phyloP scores from a whole-genome alignment of 2,888 invertebrate genomes.

The Caenorhabditis macrosperma region DNA sequence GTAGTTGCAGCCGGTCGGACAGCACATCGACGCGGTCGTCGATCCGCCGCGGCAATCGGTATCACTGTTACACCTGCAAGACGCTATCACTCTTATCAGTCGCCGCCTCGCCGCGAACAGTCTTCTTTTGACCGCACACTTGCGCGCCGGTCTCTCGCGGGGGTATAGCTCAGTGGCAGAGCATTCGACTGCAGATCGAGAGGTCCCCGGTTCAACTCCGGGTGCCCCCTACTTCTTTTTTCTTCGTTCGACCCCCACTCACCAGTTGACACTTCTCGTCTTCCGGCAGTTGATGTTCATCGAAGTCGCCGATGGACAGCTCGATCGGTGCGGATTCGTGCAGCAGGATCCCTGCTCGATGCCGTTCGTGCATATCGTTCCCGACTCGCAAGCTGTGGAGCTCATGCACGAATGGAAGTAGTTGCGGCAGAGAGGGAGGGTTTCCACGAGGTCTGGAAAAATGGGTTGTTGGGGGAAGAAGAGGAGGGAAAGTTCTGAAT shows the following conservation, averaged over 20 bases:
- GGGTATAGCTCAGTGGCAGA: conserved; percentile 73
- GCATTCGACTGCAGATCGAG: conserved; percentile 80
- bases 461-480: too few relatives aligned
- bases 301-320: conserved; percentile 63
- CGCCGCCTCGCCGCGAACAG: neutral
- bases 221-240: conserved; percentile 72
- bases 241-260: too few relatives aligned
- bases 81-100: conserved; percentile 7
- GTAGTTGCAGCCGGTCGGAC: conserved; percentile 71
- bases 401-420: conserved; percentile 71
- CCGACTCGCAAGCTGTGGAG: conserved; percentile 64
- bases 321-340: conserved; percentile 58
- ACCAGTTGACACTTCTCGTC: conserved; percentile 69
- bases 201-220: conserved; percentile 79
- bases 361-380: conserved; percentile 66
- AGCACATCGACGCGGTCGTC: conserved; percentile 68
- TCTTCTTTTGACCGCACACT: neutral
- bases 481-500: neutral
- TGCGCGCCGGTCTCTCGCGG: conserved; percentile 1
- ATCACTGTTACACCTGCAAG: conserved; percentile 65
- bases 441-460: conserved; percentile 40
- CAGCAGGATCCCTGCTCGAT: conserved; percentile 64
- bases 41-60: conserved; percentile 62
- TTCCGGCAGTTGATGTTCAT: conserved; percentile 68
- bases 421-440: conserved; percentile 62